A percentile compares a stretch with the other conserved stretches of the same genome.
Conservation (phyloP, 2,113 vertebrate species). For the Bostrychus sinensis region DNA sequence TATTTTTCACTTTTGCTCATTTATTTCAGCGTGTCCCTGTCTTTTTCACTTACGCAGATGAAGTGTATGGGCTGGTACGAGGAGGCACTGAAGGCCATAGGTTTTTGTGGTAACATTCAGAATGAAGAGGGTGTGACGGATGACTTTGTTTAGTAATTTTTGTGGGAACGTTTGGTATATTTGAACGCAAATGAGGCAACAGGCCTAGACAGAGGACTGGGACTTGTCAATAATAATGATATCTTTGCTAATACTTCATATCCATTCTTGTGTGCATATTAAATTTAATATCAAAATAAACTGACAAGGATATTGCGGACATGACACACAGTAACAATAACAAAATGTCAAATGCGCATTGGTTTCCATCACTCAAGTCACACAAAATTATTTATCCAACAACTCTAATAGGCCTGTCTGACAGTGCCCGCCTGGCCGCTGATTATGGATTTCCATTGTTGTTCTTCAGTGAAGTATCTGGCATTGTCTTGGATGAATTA, state of each 20-base stretch:
- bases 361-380: constrained; percentile 6
- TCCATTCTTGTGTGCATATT: background rate
- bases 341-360: constrained; percentile 36
- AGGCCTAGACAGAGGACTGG: background rate
- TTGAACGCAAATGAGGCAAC: constrained; percentile 1
- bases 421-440: background rate
- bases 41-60: constrained; percentile 18
- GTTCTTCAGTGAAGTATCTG: constrained; percentile 3
- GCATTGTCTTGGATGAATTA: constrained; percentile 29
- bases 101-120: constrained; percentile 24
- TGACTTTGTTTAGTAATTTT: constrained; percentile 17
- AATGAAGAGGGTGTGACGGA: constrained; percentile 22
- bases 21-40: constrained; percentile 23
- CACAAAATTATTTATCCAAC: background rate
- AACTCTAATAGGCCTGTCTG: constrained; percentile 24
- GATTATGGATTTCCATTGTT: constrained; percentile 26
- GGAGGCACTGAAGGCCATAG: constrained; percentile 11
- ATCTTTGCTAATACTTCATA: background rate
- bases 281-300: background rate
- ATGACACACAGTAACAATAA: constrained; percentile 2
- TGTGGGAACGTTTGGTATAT: constrained; percentile 17
- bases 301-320: constrained; percentile 8
- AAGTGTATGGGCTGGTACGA: constrained; percentile 1
- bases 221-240: background rate
- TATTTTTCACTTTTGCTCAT: constrained; percentile 52